phyloP scores from a whole-genome alignment of 1,140 invertebrate genomes.

The Argopecten irradians region DNA sequence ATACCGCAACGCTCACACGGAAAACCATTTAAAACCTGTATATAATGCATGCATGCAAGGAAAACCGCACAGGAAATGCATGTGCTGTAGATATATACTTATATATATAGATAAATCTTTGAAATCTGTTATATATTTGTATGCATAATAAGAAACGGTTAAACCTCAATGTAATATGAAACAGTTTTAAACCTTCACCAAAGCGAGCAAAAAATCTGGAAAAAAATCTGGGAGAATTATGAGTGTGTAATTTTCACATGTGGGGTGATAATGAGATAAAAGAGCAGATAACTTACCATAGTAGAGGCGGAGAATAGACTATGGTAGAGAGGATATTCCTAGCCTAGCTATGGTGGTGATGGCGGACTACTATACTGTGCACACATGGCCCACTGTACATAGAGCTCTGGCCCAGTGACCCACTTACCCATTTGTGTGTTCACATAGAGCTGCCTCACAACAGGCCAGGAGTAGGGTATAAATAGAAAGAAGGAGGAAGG shows the following conservation, averaged over 20 bases:
- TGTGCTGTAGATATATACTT: background rate
- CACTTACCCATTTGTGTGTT: background rate
- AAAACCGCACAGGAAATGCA: background rate
- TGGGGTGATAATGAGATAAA: background rate
- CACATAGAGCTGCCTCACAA: background rate
- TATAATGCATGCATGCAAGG: background rate
- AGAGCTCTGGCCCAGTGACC: background rate
- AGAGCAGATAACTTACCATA: background rate
- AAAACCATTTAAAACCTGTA: background rate
- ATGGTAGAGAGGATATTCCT: too few species aligned
- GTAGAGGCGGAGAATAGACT: background rate
- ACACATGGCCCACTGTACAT: constrained; percentile 20
- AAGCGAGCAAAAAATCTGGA: background rate
- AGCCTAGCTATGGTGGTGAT: background rate
- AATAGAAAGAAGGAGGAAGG: too few species aligned
- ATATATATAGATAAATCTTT: background rate
- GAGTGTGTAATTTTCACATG: background rate
- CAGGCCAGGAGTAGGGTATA: background rate
- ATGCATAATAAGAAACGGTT: background rate
- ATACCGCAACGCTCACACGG: background rate
- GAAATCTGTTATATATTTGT: background rate
- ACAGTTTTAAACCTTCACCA: background rate
- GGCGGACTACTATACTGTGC: background rate
- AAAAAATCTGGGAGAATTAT: background rate
- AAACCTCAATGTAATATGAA: background rate